Percentiles rank a stretch among this genome's conserved stretches.
These are phyloP conservation scores for Rhynchonema sp. DNA, from an alignment of 2,888 invertebrate species.

Conservation along the genomic window DNA sequence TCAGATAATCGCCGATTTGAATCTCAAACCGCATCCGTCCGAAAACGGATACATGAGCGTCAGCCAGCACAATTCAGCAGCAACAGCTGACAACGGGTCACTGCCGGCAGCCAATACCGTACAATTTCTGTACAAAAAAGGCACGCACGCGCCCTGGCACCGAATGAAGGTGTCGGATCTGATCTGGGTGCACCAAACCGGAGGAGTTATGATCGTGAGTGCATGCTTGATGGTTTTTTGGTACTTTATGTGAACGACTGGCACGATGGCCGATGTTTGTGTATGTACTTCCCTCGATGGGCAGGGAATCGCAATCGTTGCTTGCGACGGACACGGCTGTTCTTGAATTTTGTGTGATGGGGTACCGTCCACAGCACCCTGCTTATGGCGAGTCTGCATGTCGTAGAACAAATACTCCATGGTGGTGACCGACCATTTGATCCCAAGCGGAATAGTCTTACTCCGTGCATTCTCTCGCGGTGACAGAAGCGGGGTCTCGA, in stretches of 20 bases:
- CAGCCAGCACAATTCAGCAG: no score
- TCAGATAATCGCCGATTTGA: neutral
- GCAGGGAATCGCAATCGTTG: no score
- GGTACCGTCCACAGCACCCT: no score
- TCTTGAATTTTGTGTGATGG: no score
- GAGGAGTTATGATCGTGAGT: neutral
- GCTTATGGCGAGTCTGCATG: no score
- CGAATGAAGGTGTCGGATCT: neutral
- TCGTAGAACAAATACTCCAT: no score
- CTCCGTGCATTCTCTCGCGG: no score
- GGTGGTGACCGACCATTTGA: no score
- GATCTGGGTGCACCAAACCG: conserved; percentile 1
- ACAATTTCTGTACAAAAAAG: conserved; percentile 1
- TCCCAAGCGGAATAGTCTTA: no score
- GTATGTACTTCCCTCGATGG: neutral
- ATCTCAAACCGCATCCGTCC: neutral
- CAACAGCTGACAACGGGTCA: neutral
- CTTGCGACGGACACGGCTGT: no score
- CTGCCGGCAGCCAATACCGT: neutral
- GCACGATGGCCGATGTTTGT: neutral
- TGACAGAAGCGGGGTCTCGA: no score
- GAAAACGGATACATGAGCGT: conserved; percentile 1
- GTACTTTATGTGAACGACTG: neutral
- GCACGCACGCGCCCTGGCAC: neutral
- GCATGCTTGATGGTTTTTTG: neutral